Conservation (phyloP, 1,140 invertebrate species). For the Tetragonula clypearis region DNA sequence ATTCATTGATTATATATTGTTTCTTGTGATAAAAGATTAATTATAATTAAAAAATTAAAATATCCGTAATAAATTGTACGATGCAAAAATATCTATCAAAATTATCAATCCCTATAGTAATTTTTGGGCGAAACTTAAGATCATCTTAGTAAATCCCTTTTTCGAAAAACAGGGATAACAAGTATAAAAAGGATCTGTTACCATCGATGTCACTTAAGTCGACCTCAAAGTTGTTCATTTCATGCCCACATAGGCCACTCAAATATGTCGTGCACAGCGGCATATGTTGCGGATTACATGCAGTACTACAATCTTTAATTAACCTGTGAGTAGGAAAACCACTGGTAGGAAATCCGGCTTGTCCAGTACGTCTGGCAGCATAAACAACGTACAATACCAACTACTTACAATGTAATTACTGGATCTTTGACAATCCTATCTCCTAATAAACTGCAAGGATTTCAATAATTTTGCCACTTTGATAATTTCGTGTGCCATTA, state of each 20-base stretch:
- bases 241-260: conserved; percentile 71
- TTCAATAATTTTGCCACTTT: not conserved
- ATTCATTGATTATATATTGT: not conserved
- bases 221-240: conserved; percentile 68
- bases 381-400: conserved; percentile 51
- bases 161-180: not conserved
- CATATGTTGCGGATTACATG: conserved; percentile 75
- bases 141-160: conserved; percentile 21
- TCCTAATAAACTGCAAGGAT: conserved; percentile 44
- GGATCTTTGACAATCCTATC: conserved; percentile 27
- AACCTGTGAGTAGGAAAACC: conserved; percentile 80
- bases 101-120: conserved; percentile 10
- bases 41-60: conserved; percentile 7
- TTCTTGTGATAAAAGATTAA: conserved; percentile 4
- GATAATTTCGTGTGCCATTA: not conserved
- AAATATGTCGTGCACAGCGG: conserved; percentile 67
- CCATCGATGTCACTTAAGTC: conserved; percentile 60
- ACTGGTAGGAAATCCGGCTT: conserved; percentile 76
- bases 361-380: conserved; percentile 78
- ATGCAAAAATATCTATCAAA: not conserved
- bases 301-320: conserved; percentile 77
- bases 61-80: not conserved
- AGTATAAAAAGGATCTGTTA: conserved; percentile 62
- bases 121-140: not conserved
- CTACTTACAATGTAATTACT: conserved; percentile 50